A percentile compares a stretch with the other conserved stretches of the same genome.
Conservation (phyloP, 2,888 invertebrate species). For the Drosophila maculinotata region DNA sequence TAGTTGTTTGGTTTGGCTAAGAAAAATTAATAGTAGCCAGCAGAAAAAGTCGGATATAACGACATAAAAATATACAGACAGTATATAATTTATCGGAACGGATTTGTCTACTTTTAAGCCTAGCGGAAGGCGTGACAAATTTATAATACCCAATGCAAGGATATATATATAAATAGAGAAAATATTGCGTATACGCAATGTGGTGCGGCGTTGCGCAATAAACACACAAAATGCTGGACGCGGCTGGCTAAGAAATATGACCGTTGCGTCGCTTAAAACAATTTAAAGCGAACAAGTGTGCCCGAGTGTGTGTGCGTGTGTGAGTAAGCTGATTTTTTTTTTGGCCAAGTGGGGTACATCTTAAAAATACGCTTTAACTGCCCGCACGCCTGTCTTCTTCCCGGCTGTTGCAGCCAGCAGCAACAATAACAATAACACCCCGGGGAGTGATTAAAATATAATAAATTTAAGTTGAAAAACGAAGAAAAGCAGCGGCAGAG, state of each 20-base stretch:
- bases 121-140: neutral
- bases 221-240: conserved; percentile 49
- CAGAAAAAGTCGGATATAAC: too few species aligned
- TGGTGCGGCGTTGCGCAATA: conserved; percentile 47
- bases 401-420: conserved; percentile 65
- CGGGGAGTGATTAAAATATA: conserved; percentile 85
- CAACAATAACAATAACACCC: conserved; percentile 70
- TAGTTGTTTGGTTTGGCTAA: too few species aligned
- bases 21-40: too few species aligned
- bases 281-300: conserved; percentile 61
- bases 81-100: too few species aligned
- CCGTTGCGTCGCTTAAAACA: conserved; percentile 73
- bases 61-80: too few species aligned
- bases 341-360: conserved; percentile 22
- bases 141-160: neutral
- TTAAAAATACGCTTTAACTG: conserved; percentile 75
- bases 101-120: neutral
- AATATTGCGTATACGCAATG: conserved; percentile 71
- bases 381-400: too few species aligned
- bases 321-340: conserved; percentile 15
- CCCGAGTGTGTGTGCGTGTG: conserved; percentile 8
- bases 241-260: conserved; percentile 59
- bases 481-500: conserved; percentile 58
- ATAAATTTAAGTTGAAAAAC: conserved; percentile 81
- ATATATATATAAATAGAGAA: neutral